Base-by-base conservation (phyloP, 2,888 invertebrate genomes). In the Microctonus aethiopoides region DNA sequence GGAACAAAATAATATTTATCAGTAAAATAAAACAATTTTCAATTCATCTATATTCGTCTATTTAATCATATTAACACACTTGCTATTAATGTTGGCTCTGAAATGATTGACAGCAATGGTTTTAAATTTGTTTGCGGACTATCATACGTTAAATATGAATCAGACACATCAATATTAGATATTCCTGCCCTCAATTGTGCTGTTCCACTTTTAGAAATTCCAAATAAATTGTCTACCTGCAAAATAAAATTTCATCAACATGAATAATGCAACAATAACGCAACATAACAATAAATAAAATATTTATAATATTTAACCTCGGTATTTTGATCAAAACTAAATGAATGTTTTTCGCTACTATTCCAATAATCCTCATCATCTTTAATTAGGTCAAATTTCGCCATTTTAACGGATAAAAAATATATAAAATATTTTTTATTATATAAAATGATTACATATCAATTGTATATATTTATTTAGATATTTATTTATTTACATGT, bases 311-410 rank as follows among this genome's bases (percentile, higher is more conserved):
- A 32, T 61, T 70, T 87, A 82, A 91, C 92, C 78, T 93, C 92
- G 77, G 93, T 93, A 72, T 93, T 94, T 63, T 76, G 76, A 76
- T 94, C 94, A 82, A 95, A 95, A 83, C 90, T 92, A 77, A 94
- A 93, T 0, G 92, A 92, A 75, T 91, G 91, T 13, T 91, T 92
- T 78, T 91, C 91, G 77, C 91, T 92, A 46, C 91, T 91, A 83
- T 93, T 92, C 95, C 95, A 95, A 86, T 92, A 95, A 78, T 92
- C 93, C 71, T 92, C 92, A 62, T 91, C 91, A 72, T 91, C 91
- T 80, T 86, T 85, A 2, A 76, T 63, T 22, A 77, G 71, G 32
- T 75, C 76, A 84, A 83, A 83, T 67, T 67, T 73, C 60, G 59
- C 64, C 71, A 69, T 63, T 20, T 63, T 3, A 29, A n/a, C 26